Evolutionary conservation across 2,888 invertebrate species (phyloP), one percentile per base, ranked within the genome.

Genomic region (Agrochola lota): DNA sequence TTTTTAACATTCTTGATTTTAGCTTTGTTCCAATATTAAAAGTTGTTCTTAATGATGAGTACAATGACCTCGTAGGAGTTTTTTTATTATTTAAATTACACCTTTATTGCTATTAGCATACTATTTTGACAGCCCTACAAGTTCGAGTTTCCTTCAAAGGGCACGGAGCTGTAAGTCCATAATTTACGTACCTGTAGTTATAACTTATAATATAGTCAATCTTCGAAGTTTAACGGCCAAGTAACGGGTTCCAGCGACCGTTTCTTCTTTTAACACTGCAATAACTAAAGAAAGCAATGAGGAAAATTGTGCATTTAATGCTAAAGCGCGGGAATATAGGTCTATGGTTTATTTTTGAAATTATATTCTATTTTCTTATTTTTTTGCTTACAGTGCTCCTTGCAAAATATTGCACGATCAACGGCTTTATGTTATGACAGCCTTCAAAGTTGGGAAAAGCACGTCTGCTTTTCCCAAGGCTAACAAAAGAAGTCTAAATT

Each of bases 231-330:
- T 52, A 84, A 78, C 72, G 64, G 74, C 63, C 35, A 76, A 60
- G 23, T 49, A 84, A 85, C 84, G 11, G 52, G 81, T 85, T 77
- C 26, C 23, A 23, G 35, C 17, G 23, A 40, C 20, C 30, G 55
- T 62, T 35, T 66, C 12, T 17, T 26, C 30, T 57, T 62, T 60
- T 26, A 23, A n/a, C 15, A 11, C 26, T 12, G 59, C 62, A 64
- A 62, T 77, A 76, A 46, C 20, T 71, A 26, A 73, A 67, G 74
- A 83, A 76, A 81, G 57, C 59, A 9, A 63, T 67, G 46, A 85
- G 85, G 81, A 84, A 78, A 84, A 84, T 59, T 70, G 69, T 49
- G 55, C 23, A 40, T 59, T 71, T 66, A 75, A 55, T 46, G 4
- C 9, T 30, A 2, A 64, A 43, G 20, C 23, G 26, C 7, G 43